phyloP scores from a whole-genome alignment of 2,888 invertebrate genomes.

The Eupelmus urozonus region DNA sequence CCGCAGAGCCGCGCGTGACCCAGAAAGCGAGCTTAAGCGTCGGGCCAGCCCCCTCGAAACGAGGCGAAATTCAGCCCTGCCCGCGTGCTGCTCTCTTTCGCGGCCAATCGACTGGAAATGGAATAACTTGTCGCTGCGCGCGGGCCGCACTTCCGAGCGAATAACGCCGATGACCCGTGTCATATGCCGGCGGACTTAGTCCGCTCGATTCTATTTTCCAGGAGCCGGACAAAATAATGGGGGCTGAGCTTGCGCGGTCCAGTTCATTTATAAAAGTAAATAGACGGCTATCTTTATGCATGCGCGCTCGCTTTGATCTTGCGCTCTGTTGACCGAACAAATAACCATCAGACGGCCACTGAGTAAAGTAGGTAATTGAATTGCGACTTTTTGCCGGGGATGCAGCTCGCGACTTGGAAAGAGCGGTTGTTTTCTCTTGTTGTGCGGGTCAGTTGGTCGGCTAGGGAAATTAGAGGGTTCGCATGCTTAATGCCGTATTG shows the following conservation, averaged over 20 bases:
- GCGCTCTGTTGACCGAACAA: conserved; percentile 23
- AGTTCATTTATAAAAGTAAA: conserved; percentile 34
- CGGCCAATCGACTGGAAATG: conserved; percentile 53
- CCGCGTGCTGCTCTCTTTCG: neutral
- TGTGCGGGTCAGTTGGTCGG: neutral
- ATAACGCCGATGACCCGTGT: conserved; percentile 53
- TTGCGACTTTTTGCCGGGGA: conserved; percentile 27
- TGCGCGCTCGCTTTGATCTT: neutral
- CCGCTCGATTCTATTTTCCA: conserved; percentile 46
- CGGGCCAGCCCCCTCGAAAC: neutral
- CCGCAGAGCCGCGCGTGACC: neutral
- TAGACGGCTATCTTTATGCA: neutral
- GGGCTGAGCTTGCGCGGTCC: neutral
- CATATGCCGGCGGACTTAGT: conserved; percentile 29
- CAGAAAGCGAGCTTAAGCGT: neutral
- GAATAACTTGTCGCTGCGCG: conserved; percentile 55
- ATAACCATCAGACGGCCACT: neutral
- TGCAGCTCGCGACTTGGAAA: too few species aligned
- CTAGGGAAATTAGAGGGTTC: neutral
- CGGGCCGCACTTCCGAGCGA: conserved; percentile 45
- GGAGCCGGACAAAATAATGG: neutral
- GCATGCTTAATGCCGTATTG: neutral
- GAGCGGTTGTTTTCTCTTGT: neutral
- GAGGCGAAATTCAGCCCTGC: conserved; percentile 20
- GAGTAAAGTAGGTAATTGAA: conserved; percentile 25